phyloP scores from a whole-genome alignment of 2,113 vertebrate species.

The Antennarius striatus region DNA sequence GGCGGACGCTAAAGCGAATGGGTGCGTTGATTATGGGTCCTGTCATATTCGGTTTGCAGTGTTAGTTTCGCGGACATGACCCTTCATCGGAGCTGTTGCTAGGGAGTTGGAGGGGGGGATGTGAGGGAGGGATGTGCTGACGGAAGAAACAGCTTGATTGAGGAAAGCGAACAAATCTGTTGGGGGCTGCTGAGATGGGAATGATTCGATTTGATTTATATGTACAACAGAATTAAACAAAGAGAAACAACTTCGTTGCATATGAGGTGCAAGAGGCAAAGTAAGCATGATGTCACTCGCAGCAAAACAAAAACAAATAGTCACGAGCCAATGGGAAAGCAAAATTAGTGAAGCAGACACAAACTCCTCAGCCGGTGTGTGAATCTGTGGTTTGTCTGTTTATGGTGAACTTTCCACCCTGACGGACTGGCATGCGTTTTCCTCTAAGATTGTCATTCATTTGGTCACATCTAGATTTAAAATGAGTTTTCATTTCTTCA shows the following conservation, averaged over 20 bases:
- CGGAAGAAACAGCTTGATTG: slow-evolving; percentile 42
- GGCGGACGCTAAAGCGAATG: slow-evolving; percentile 23
- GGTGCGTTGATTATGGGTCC: slow-evolving; percentile 56
- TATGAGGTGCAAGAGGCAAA: slow-evolving; percentile 10
- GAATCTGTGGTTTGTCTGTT: slow-evolving; percentile 36
- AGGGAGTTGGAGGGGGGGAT: slow-evolving; percentile 16
- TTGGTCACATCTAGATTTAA: neutral
- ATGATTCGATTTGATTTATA: slow-evolving; percentile 53
- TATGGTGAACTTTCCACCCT: slow-evolving; percentile 18
- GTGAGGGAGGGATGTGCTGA: slow-evolving; percentile 45
- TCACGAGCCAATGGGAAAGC: neutral
- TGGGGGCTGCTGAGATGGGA: slow-evolving; percentile 30
- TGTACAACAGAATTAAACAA: slow-evolving; percentile 54
- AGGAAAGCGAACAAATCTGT: slow-evolving; percentile 48
- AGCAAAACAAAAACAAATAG: slow-evolving; percentile 19
- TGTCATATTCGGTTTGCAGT: slow-evolving; percentile 60
- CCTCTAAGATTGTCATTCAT: slow-evolving; percentile 56
- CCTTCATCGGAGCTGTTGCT: slow-evolving; percentile 46
- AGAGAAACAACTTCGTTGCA: neutral
- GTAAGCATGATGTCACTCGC: slow-evolving; percentile 1
- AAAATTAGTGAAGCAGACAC: slow-evolving; percentile 2
- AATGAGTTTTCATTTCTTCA: no score
- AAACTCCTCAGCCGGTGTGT: neutral
- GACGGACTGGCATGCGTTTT: slow-evolving; percentile 14
- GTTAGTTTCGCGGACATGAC: slow-evolving; percentile 36